These are phyloP conservation scores for Pipa parva DNA, from an alignment of 2,113 vertebrate genomes.

Conservation along the genomic window DNA sequence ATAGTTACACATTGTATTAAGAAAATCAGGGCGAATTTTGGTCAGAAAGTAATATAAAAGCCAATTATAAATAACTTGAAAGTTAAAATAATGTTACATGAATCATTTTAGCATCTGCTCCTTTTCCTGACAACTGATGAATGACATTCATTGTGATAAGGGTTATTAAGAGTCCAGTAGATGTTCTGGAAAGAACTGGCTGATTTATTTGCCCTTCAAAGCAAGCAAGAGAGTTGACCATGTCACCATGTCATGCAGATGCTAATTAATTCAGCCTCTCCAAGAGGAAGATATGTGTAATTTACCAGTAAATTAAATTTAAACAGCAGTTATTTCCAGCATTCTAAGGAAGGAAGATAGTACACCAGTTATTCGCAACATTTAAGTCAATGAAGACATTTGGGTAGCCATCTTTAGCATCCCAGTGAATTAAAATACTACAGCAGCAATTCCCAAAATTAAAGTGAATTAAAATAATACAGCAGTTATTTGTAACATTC, in stretches of 20 bases:
- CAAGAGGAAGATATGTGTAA: too few species aligned
- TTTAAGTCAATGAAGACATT: too few species aligned
- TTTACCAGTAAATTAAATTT: too few species aligned
- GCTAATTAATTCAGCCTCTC: too few species aligned
- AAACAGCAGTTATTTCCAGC: not conserved
- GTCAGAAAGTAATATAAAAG: constrained; percentile 21
- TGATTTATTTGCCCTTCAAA: not conserved
- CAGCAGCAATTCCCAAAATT: too few species aligned
- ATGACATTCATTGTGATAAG: constrained; percentile 18
- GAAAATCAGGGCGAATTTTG: not conserved
- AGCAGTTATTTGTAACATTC: too few species aligned
- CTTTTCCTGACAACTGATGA: constrained; percentile 11
- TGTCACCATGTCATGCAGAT: not conserved
- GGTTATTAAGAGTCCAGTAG: not conserved
- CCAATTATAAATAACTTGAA: constrained; percentile 20
- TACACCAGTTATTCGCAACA: too few species aligned
- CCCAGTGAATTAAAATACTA: too few species aligned
- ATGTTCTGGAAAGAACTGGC: constrained; percentile 1
- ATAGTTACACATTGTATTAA: too few species aligned
- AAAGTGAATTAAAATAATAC: too few species aligned
- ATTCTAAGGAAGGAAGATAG: too few species aligned
- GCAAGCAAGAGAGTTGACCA: not conserved
- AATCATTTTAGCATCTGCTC: constrained; percentile 35
- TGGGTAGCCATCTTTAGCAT: too few species aligned
- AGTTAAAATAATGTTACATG: constrained; percentile 19